Base-by-base conservation (phyloP, 2,797 vertebrate genomes). In the Cossypha caffra region DNA sequence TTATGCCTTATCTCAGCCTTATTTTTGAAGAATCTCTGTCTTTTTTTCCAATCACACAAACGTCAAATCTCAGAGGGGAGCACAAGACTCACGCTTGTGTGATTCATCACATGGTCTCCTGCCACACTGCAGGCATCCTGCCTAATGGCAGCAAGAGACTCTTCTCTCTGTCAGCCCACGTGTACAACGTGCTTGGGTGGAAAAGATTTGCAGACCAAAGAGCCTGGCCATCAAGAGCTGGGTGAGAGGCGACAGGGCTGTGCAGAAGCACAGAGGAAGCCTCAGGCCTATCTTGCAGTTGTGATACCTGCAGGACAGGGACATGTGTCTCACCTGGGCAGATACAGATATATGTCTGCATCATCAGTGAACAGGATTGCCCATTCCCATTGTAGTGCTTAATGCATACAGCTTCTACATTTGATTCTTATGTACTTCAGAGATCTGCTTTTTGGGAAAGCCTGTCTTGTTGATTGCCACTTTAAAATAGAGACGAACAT, bases 31-130 rank as follows among this genome's bases (percentile, higher is more conserved):
- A 58, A 68, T 88, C 64, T 76, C 75, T 64, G 10, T 48, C 33
- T 74, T 94, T 90, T 72, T 21, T 69, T 90, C 90, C n/a, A 58
- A 18, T 90, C 85, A 75, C 35, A 48, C 37, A 40, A 83, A 79
- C 6, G 5, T 74, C 38, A 90, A 35, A 43, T 93, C 80, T 91
- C 74, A 55, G 81, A 93, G 63, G 48, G 52, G 74, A 95, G 52
- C 52, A 57, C 21, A 71, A 87, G 75, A 52, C 48, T 94, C 47
- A 15, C 33, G 29, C 54, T 81, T 94, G 29, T 62, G 33, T 90
- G 92, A 54, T 43, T 86, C 63, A 72, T 64, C 37, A n/a, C n/a
- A 52, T 37, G 45, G n/a, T 93, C 76, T 74, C 45, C 61, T 90
- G 92, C 64, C 64, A 77, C 48, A 8, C 62, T 72, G 66, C 57